phyloP scores from a whole-genome alignment of 2,797 vertebrate genomes.

The Apodemus agrarius region DNA sequence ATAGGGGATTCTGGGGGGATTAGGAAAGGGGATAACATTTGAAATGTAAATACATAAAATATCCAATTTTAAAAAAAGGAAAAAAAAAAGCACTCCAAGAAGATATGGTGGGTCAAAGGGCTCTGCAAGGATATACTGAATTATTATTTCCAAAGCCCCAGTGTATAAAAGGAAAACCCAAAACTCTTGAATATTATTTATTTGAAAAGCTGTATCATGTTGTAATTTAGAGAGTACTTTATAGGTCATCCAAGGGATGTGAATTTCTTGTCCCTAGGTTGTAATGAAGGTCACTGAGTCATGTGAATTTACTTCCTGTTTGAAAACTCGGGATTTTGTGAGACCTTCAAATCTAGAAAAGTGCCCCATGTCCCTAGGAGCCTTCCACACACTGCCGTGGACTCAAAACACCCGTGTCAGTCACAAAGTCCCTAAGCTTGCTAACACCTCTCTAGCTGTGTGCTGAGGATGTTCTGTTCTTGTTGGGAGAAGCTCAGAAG shows the following conservation, averaged over 20 bases:
- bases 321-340: constrained; percentile 6
- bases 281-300: neutral
- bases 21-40: no score
- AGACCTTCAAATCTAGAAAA: constrained; percentile 26
- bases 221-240: constrained; percentile 16
- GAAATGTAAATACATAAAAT: no score
- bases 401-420: neutral
- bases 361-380: neutral
- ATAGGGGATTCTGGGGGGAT: no score
- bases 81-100: neutral
- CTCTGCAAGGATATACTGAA: neutral
- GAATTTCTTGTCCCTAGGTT: neutral
- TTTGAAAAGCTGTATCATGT: neutral
- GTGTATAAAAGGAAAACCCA: neutral
- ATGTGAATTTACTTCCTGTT: neutral
- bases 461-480: neutral
- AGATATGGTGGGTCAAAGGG: neutral
- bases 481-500: neutral
- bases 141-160: neutral
- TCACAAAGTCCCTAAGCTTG: neutral
- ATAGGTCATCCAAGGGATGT: neutral
- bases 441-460: neutral
- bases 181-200: constrained; percentile 1
- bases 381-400: neutral
- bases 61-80: no score